Evolutionary conservation across 2,113 vertebrate species (phyloP), one percentile per base, ranked within the genome.

Genomic region (Columba janthina): DNA sequence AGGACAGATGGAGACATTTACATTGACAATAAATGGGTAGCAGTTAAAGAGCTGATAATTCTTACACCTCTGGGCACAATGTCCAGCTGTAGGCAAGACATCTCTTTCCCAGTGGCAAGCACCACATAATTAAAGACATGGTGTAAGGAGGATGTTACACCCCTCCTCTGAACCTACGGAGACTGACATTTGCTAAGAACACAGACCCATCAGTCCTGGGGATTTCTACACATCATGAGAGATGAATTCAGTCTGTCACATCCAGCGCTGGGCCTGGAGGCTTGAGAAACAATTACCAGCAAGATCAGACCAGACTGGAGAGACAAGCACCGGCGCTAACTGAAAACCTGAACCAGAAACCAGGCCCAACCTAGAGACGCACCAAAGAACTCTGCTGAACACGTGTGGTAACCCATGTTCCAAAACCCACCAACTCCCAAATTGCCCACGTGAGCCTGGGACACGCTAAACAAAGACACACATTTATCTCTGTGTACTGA

Each of bases 51-150:
- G 38, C 88, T 88, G 88, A 5, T 48, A 11, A 82, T 88, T 65
- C 85, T 74, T n/a, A 70, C 44, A 64, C 87, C 88, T 60, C 82
- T 78, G 93, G 73, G 85, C 85, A 85, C 75, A 9, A 7, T 18
- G 88, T 75, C 92, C 94, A 89, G 94, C 94, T 94, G 92, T 6
- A 89, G 58, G 74, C n/a, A 60, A 85, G 44, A 71, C 31, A 79
- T 31, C 85, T 15, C 20, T 44, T 36, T 82, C 90, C 60, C 74
- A 46, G 66, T 2, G 74, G 85, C 51, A 36, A 28, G 10, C 81
- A 66, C 24, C 48, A 15, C 0, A 2, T 57, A n/a, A 57, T 31
- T 17, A 15, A 28, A 32, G 65, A 42, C 22, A 4, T 1, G 57
- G 40, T 62, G 61, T 25, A 64, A 64, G 70, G 56, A 66, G 54